Conservation (phyloP, 2,797 vertebrate genomes). For the Parauchenoglanis ngamensis region DNA sequence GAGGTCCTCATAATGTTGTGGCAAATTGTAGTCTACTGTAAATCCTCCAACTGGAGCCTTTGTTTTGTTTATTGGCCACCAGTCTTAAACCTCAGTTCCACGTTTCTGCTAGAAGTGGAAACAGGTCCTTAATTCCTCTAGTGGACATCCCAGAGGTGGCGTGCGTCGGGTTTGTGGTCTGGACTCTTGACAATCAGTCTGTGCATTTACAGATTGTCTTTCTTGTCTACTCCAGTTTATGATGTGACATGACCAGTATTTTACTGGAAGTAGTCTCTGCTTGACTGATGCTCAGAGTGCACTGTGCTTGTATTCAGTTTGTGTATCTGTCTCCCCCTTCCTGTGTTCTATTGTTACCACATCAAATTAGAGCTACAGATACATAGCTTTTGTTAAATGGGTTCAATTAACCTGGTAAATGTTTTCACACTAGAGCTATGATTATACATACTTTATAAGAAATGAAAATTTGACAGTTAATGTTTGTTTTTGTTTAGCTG, state of each 20-base stretch:
- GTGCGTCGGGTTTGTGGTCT: background rate
- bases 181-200: background rate
- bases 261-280: background rate
- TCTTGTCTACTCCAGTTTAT: background rate
- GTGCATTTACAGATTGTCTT: background rate
- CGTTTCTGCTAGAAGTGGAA: background rate
- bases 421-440: too few species aligned
- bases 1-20: background rate
- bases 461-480: background rate
- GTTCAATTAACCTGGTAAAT: background rate
- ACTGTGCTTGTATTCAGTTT: background rate
- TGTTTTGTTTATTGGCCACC: background rate
- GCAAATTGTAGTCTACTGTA: background rate
- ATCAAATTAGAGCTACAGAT: background rate
- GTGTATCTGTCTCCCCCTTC: conserved; percentile 5
- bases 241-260: background rate
- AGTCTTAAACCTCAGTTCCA: background rate
- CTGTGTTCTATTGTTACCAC: conserved; percentile 12
- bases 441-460: background rate
- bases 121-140: background rate
- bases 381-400: background rate
- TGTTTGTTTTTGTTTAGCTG: background rate
- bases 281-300: background rate
- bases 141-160: background rate
- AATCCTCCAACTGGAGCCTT: background rate